A percentile compares a stretch with the other conserved stretches of the same genome.
phyloP scores from a whole-genome alignment of 2,888 invertebrate species.

The Elegia similella region DNA sequence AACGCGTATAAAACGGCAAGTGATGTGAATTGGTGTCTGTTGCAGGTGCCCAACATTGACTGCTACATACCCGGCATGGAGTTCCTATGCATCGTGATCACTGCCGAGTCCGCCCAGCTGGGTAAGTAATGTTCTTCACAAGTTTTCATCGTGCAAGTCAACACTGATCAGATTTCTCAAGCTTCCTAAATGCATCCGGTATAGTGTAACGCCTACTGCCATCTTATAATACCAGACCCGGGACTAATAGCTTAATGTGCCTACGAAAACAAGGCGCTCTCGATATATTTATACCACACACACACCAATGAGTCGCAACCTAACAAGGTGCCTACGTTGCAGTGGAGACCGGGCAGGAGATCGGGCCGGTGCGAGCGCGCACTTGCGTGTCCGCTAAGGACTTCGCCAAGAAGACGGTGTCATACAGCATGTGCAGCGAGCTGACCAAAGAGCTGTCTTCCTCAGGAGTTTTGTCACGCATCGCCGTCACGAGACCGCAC shows the following conservation, averaged over 20 bases:
- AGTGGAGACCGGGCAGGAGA: constrained; percentile 73
- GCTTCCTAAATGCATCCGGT: no score
- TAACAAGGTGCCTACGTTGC: constrained; percentile 31
- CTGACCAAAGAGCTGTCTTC: constrained; percentile 71
- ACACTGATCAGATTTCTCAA: no score
- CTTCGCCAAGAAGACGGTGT: constrained; percentile 71
- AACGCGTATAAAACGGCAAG: no score
- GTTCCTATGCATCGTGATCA: constrained; percentile 71
- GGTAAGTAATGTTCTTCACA: constrained; percentile 48
- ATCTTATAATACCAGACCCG: no score
- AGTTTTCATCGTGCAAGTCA: no score
- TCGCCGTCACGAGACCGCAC: constrained; percentile 64
- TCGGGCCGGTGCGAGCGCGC: constrained; percentile 72
- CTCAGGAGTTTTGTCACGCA: constrained; percentile 71
- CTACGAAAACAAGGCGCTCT: no score
- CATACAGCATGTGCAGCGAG: constrained; percentile 72
- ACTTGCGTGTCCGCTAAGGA: constrained; percentile 74
- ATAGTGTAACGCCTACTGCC: no score
- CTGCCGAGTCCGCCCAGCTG: constrained; percentile 69
- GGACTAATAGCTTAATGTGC: no score
- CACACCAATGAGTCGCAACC: no score
- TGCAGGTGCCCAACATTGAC: constrained; percentile 71
- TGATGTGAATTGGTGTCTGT: neutral
- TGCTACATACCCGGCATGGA: constrained; percentile 77
- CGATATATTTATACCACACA: no score